These are phyloP conservation scores for Dicrurus megarhynchus DNA, from an alignment of 2,113 vertebrate genomes.

Conservation along the genomic window DNA sequence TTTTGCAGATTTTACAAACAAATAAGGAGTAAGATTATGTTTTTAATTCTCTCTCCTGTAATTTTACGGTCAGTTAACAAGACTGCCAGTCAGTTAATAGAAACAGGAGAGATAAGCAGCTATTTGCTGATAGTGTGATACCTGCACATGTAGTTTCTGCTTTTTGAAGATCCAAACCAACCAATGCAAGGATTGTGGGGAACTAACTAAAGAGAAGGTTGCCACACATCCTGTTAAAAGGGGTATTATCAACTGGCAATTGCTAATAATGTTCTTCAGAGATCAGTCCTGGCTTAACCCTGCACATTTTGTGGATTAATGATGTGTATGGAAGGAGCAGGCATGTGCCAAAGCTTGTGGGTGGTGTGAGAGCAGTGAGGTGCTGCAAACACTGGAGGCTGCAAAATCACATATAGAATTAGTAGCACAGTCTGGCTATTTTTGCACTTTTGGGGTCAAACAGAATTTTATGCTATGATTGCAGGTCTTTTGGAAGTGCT, in stretches of 20 bases:
- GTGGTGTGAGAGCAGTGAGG: neutral
- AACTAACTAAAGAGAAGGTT: neutral
- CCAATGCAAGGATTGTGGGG: neutral
- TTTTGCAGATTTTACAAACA: neutral
- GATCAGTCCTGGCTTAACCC: neutral
- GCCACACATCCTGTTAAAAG: neutral
- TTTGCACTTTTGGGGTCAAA: neutral
- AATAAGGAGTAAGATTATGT: neutral
- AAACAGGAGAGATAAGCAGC: neutral
- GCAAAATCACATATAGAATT: neutral
- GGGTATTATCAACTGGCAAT: neutral
- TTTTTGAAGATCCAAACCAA: neutral
- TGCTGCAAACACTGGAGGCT: neutral
- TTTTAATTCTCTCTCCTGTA: neutral
- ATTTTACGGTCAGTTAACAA: neutral
- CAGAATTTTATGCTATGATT: fast-evolving
- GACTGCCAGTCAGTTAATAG: neutral
- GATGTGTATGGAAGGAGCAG: neutral
- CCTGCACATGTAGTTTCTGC: neutral
- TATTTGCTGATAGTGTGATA: neutral
- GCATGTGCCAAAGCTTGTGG: fast-evolving
- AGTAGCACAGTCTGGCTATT: neutral
- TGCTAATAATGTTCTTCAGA: neutral
- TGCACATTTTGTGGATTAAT: neutral
- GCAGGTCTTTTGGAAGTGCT: neutral